Evolutionary conservation across 1,140 invertebrate genomes (phyloP).

Genomic region (Stegodyphus dumicola): DNA sequence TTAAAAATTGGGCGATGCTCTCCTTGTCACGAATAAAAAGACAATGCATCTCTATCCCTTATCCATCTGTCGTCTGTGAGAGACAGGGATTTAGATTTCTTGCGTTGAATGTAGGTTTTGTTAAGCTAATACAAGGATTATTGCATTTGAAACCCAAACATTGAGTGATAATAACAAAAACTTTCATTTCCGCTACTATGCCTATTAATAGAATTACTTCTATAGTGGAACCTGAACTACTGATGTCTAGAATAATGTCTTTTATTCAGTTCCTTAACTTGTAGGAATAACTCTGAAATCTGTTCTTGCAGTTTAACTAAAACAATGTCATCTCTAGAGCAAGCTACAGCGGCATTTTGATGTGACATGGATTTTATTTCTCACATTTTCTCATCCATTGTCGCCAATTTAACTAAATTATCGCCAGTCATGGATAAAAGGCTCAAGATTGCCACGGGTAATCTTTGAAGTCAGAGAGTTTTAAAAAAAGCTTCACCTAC

Average conservation of each 20-base stretch:
- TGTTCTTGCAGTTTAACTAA: conserved; percentile 23
- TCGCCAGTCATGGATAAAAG: conserved; percentile 9
- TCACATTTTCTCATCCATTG: conserved; percentile 9
- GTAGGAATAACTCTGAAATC: conserved; percentile 14
- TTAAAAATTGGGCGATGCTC: conserved; percentile 27
- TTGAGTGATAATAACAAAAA: conserved; percentile 56
- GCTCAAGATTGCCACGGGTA: not conserved
- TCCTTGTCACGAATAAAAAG: conserved; percentile 49
- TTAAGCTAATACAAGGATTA: conserved; percentile 29
- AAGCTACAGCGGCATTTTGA: too few species aligned
- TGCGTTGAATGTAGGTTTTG: not conserved
- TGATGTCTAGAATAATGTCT: not conserved
- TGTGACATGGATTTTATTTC: conserved; percentile 11
- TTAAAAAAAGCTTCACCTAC: conserved; percentile 42
- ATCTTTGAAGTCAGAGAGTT: conserved; percentile 39
- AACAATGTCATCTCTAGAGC: too few species aligned
- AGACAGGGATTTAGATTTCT: conserved; percentile 8
- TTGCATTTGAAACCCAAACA: conserved; percentile 38
- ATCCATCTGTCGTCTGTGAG: not conserved
- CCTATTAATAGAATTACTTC: conserved; percentile 4
- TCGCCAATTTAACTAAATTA: conserved; percentile 2
- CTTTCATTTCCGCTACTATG: not conserved
- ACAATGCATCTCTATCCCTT: conserved; percentile 1
- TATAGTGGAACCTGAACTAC: not conserved
- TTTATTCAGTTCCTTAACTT: conserved; percentile 16